These are phyloP conservation scores for Ophion obscuratus DNA, from an alignment of 2,888 invertebrate genomes.

Conservation along the genomic window DNA sequence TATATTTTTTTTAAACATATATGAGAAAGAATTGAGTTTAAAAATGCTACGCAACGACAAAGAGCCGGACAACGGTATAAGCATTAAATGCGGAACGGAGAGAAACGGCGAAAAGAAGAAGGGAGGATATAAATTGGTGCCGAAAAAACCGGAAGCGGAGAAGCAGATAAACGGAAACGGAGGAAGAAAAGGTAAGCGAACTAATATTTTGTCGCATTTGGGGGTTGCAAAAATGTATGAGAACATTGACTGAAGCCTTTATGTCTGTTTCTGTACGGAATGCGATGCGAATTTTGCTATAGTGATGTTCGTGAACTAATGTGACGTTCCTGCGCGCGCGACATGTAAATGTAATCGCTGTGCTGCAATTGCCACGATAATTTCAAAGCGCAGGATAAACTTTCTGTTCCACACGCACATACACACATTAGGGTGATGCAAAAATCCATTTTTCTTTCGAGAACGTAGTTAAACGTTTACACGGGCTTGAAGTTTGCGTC, in stretches of 20 bases:
- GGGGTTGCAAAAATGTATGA: not conserved
- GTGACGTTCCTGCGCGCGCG: not conserved
- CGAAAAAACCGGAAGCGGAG: constrained; percentile 68
- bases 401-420: not conserved
- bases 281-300: not conserved
- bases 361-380: not conserved
- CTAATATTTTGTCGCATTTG: not conserved
- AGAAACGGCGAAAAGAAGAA: constrained; percentile 72
- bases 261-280: not conserved
- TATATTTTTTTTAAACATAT: constrained; percentile 68
- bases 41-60: constrained; percentile 77
- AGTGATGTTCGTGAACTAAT: too few species aligned
- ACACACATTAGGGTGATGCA: not conserved
- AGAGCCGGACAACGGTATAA: constrained; percentile 82
- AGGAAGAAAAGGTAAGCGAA: constrained; percentile 44
- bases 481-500: too few species aligned
- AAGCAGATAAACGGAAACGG: constrained; percentile 55
- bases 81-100: constrained; percentile 79
- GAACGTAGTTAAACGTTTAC: not conserved
- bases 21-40: not conserved
- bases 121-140: constrained; percentile 78
- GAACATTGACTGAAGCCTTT: not conserved
- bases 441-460: not conserved
- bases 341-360: not conserved
- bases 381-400: not conserved